A percentile compares a stretch with the other conserved stretches of the same genome.
These are phyloP conservation scores for Andrena minutula DNA, from an alignment of 2,888 invertebrate genomes.

Conservation along the genomic window DNA sequence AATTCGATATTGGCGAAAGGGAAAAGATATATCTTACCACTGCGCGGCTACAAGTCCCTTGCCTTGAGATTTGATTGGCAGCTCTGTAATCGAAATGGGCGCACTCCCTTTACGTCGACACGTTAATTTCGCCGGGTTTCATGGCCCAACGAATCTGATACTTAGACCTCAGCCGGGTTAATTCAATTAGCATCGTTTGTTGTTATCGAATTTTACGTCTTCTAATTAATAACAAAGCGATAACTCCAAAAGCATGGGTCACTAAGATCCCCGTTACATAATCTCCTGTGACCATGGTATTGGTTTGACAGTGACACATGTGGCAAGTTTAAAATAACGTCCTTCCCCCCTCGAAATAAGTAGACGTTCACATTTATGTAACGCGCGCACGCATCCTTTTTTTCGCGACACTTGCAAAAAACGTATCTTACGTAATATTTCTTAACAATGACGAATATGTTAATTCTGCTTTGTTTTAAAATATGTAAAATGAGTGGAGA, in stretches of 20 bases:
- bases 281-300: slow-evolving; percentile 50
- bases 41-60: too few species aligned
- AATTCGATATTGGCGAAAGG: too few species aligned
- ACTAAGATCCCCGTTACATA: slow-evolving; percentile 68
- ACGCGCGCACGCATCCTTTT: not conserved
- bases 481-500: not conserved
- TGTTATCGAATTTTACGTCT: slow-evolving; percentile 12
- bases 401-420: not conserved
- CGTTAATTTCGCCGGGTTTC: not conserved
- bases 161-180: not conserved
- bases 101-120: not conserved
- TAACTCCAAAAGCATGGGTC: slow-evolving; percentile 66
- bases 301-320: slow-evolving; percentile 35
- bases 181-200: slow-evolving; percentile 11
- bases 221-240: slow-evolving; percentile 46
- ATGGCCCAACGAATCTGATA: not conserved
- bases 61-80: not conserved
- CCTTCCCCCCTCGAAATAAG: slow-evolving; percentile 40
- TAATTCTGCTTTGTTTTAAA: not conserved
- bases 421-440: slow-evolving; percentile 7
- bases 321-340: slow-evolving; percentile 57
- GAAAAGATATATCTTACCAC: too few species aligned
- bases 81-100: slow-evolving; percentile 12
- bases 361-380: slow-evolving; percentile 41
- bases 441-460: not conserved